phyloP scores from a whole-genome alignment of 2,888 invertebrate species.

The Limnephilus marmoratus region DNA sequence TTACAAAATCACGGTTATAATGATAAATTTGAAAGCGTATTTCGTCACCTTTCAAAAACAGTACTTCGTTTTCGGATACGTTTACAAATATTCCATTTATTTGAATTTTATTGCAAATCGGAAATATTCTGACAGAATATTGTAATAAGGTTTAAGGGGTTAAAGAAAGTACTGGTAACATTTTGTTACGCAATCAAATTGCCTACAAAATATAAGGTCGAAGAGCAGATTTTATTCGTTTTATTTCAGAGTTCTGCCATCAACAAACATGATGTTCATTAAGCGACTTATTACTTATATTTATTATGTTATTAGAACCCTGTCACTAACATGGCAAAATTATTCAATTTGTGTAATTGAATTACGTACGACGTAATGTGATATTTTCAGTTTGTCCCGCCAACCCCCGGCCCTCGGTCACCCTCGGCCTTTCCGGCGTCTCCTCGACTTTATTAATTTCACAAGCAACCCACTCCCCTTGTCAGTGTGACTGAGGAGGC shows the following conservation, averaged over 20 bases:
- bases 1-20: background rate
- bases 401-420: background rate
- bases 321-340: no score
- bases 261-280: background rate
- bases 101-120: no score
- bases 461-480: conserved; percentile 15
- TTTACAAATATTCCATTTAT: no score
- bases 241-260: background rate
- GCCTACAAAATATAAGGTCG: background rate
- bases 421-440: background rate
- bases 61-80: no score
- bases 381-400: background rate
- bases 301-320: no score
- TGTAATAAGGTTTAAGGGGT: no score
- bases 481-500: conserved; percentile 52
- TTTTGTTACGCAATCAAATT: background rate
- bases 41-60: no score
- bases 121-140: no score
- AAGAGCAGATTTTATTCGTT: background rate
- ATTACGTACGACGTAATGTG: background rate
- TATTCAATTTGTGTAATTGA: background rate
- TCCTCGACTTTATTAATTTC: conserved; percentile 33
- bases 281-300: background rate
- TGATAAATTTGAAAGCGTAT: no score
- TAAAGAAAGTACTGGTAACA: background rate